Conservation (phyloP, 2,113 vertebrate genomes). For the Melanerpes formicivorus region DNA sequence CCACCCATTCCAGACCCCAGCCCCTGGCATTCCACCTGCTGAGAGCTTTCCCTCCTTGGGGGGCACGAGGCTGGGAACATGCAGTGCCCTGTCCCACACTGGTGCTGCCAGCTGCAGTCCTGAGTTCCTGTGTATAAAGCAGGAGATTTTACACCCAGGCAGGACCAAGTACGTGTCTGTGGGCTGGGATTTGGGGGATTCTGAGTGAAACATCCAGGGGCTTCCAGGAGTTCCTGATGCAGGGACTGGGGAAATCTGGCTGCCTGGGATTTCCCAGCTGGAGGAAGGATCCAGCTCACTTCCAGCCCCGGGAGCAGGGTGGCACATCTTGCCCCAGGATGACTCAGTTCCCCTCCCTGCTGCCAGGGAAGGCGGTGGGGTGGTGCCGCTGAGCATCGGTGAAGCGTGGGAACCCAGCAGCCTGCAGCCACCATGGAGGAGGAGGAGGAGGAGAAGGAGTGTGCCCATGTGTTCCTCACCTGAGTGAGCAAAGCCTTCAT, state of each 20-base stretch:
- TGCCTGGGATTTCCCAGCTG: not conserved
- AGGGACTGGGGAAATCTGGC: not conserved
- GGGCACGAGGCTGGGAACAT: not conserved
- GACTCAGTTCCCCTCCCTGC: not conserved
- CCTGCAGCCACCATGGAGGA: rapidly evolving
- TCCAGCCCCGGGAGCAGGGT: not conserved
- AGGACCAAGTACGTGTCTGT: not conserved
- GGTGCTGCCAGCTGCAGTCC: not conserved
- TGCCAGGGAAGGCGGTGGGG: not conserved
- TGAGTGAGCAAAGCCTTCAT: not conserved
- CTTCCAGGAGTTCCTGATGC: not conserved
- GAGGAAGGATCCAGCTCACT: not conserved
- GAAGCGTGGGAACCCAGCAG: not conserved
- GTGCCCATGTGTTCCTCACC: not conserved
- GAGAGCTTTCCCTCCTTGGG: not conserved
- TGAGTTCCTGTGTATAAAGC: too few species aligned
- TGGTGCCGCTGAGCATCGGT: rapidly evolving
- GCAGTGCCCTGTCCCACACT: rapidly evolving
- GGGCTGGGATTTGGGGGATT: not conserved
- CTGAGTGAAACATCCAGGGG: not conserved
- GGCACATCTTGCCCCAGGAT: rapidly evolving
- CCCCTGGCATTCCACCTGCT: not conserved
- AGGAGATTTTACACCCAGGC: not conserved
- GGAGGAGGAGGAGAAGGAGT: rapidly evolving
- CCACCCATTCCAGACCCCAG: not conserved